Conservation (phyloP, 2,888 invertebrate genomes). For the Mechanitis mazaeus region DNA sequence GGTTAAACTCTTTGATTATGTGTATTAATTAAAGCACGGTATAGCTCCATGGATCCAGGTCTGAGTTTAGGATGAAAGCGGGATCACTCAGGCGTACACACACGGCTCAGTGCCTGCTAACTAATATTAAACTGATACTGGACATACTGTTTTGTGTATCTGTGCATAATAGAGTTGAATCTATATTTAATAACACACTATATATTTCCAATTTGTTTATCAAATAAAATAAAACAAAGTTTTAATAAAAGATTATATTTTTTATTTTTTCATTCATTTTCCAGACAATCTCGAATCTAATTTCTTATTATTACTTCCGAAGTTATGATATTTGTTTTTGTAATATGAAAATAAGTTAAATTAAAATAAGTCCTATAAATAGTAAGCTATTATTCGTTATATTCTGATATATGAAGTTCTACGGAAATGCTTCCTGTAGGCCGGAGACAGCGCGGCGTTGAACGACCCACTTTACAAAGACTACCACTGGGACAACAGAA, state of each 20-base stretch:
- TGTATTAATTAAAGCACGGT: constrained; percentile 5
- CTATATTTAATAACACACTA: neutral
- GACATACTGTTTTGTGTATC: neutral
- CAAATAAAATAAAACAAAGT: no score
- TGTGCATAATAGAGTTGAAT: neutral
- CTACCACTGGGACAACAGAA: neutral
- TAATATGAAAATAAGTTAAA: no score
- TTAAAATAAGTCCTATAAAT: no score
- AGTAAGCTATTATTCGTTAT: neutral
- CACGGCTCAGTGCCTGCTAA: constrained; percentile 42
- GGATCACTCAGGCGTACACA: constrained; percentile 37
- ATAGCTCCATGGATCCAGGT: constrained; percentile 24
- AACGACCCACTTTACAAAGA: constrained; percentile 15
- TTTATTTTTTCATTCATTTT: no score
- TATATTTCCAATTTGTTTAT: neutral
- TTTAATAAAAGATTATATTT: no score
- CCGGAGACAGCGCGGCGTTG: constrained; percentile 14
- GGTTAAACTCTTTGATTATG: no score
- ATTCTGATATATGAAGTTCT: neutral
- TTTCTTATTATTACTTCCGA: no score
- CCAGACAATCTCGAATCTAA: no score
- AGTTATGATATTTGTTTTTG: no score
- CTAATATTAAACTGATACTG: constrained; percentile 43
- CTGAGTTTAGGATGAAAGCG: constrained; percentile 53
- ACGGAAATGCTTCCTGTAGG: constrained; percentile 15